Base-by-base conservation (phyloP, 30 jellyfish, hydroid and myxozoan species). In the Phacellophora camtschatica region DNA sequence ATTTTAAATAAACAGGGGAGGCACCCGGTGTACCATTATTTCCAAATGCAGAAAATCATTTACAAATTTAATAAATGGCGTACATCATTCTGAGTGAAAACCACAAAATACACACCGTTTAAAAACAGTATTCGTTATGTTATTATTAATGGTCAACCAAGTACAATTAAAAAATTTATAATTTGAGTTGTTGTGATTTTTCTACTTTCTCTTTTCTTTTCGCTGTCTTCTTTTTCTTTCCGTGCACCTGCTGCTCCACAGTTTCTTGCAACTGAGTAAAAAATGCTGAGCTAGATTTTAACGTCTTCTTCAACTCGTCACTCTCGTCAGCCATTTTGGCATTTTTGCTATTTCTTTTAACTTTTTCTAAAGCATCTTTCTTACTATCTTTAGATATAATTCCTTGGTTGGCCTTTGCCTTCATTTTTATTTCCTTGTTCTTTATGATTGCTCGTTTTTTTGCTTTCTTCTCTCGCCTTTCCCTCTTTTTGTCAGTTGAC, bases 211-310 rank as follows among this genome's bases (percentile, higher is more conserved):
- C 88, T 45, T 76, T 63, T 37, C 61, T 59, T 33, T 46, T 43
- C 59, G 36, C 31, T 23, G 30, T 45, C n/a, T 57, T 63, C 13
- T 35, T 25, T n/a, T 51, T 55, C 28, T 36, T 64, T 27, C 36
- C 54, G 15, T 27, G 29, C 4, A 91, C 25, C 13, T 65, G 70
- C 23, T 77, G 64, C 30, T 69, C 74, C n/a, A 83, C 90, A 43
- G 75, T 97, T 31, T 88, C 96, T 50, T 94, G 99, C 33, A 94
- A 66, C 39, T 82, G 82, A 16, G 75, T 78, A 74, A 94, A 94
- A 72, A 94, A 66, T 5, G 89, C 84, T 10, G 85, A 24, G 69
- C 97, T 88, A 59, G 97, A 78, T 37, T 71, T 88, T 68, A 87
- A 59, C n/a, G 73, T 63, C 24, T 79, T 66, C 19, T 76, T 66